Conservation (phyloP, 1,140 invertebrate genomes). For the Euglossa dilemma region DNA sequence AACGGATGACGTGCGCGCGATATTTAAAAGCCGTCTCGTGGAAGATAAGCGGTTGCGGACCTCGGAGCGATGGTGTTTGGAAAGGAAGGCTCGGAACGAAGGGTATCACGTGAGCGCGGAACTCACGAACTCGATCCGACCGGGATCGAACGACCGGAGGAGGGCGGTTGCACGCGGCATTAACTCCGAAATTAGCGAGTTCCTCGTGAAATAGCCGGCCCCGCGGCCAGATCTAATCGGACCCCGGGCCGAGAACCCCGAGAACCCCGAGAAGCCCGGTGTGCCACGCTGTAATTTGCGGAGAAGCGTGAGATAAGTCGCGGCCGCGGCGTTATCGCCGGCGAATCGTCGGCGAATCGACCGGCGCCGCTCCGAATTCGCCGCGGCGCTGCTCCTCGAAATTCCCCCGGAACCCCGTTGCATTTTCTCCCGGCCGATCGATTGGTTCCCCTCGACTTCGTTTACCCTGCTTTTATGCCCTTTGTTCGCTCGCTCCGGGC, state of each 20-base stretch:
- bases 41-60: background rate
- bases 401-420: too few relatives aligned
- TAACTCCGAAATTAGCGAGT: constrained; percentile 60
- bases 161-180: constrained; percentile 29
- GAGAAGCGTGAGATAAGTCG: background rate
- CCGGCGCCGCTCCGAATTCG: too few relatives aligned
- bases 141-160: background rate
- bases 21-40: background rate
- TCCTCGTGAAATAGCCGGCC: constrained; percentile 35
- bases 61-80: background rate
- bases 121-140: constrained; percentile 2
- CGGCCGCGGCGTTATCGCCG: too few relatives aligned
- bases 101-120: constrained; percentile 10
- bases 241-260: too few relatives aligned
- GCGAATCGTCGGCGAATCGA: too few relatives aligned
- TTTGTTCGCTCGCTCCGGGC: too few relatives aligned
- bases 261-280: constrained; percentile 30
- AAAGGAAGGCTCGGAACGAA: background rate
- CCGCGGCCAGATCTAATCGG: constrained; percentile 53
- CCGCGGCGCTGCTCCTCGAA: too few relatives aligned
- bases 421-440: too few relatives aligned
- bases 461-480: too few relatives aligned
- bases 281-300: constrained; percentile 43
- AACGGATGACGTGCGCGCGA: background rate
- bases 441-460: too few relatives aligned